Base-by-base conservation (phyloP, 2,888 invertebrate genomes). In the Lymantria dispar region DNA sequence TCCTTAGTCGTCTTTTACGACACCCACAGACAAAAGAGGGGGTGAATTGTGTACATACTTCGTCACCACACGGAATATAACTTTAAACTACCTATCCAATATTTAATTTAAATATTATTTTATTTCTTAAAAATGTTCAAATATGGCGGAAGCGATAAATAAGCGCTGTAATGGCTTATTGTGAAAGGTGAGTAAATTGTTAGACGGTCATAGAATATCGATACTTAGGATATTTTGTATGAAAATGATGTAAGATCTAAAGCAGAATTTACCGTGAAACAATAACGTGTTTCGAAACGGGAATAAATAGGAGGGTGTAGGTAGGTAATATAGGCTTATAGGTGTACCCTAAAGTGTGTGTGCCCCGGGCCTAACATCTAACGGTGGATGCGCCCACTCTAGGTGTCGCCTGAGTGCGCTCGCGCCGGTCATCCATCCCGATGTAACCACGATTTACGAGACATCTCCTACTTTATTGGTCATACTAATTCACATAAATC, bases 361-460 rank as follows among this genome's bases (percentile, higher is more conserved):
- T 62, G 72, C 70, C 72, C 56, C 62, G 55, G 70, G 70, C 62
- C 58, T 61, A 54, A 55, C 64, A 56, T 59, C 75, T 87, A 88
- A 88, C 88, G 88, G 87, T 80, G 74, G 80, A 73, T 73, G 78
- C 84, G 85, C 88, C 87, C 88, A 87, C 89, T 85, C 80, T 73
- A 83, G 85, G 87, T 87, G 89, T 88, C 87, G 82, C 83, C 70
- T 65, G 70, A 44, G 48, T 43, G 66, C 70, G 61, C 61, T 47
- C 64, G 71, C 72, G 70, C 68, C 72, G 72, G 57, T 73, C 73
- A 74, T 82, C 83, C 83, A 78, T 79, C 83, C 80, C 81, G 70
- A 66, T 77, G 75, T 74, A 69, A 69, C 70, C 54, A 73, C 80
- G 80, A 88, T 89, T 89, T 89, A 90, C 84, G 87, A 86, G 82